Evolutionary conservation across 2,113 vertebrate genomes (phyloP), one percentile per base, ranked within the genome.

Genomic region (Pseudorasbora parva): DNA sequence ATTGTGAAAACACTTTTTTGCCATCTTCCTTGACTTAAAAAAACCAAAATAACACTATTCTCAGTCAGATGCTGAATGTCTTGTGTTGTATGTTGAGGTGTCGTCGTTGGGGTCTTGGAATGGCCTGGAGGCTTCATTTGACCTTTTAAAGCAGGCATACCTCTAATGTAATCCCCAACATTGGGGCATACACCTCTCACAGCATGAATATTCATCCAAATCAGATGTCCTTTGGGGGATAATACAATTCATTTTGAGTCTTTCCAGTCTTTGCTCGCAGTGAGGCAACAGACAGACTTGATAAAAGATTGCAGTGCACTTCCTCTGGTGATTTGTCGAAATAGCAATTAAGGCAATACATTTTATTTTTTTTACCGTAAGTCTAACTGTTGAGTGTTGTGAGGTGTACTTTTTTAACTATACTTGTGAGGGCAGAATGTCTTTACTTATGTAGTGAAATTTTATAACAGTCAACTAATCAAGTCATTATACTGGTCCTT

Each of bases 141-240:
- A 19, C 4, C 66, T 69, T 69, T 21, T 69, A 37, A 69, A 69
- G 33, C 66, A 69, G 33, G 60, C 60, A 17, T 64, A 64, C 60
- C 15, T 41, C 33, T 19, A 9, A 41, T 69, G 9, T 66, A 33
- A 17, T 66, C 30, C 15, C 0, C 62, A 33, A 8, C 3, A 66
- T 41, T 41, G 19, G 33, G n/a, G 27, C 4, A 17, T 19, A 68
- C 30, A 27, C 60, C 25, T 62, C 60, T 62, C 25, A 33, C 60
- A 21, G 62, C 73, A 75, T 33, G 33, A 33, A 37, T 11, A 57
- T 37, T 21, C 17, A 5, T 54, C 27, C 73, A 11, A 21, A 56
- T 76, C 51, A 76, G 17, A 33, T 54, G 49, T 11, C 49, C 17
- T 12, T 37, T 76, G 49, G 37, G 11, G 27, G 27, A 41, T 8